Evolutionary conservation across 2,888 invertebrate genomes (phyloP).

Genomic region (Heterodera filipjevi): DNA sequence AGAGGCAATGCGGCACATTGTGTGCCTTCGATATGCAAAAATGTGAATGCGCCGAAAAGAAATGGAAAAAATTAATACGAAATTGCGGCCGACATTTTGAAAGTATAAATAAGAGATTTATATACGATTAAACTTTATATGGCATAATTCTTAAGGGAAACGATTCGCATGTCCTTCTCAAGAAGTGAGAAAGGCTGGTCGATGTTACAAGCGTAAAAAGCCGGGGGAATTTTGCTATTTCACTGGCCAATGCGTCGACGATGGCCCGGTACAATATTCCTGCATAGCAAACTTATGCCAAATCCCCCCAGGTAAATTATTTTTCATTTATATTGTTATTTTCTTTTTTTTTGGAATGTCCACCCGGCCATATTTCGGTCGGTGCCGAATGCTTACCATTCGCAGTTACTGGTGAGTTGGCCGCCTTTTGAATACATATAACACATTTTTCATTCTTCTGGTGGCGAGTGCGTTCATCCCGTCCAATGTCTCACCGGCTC

Average conservation of each 20-base stretch:
- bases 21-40: not conserved
- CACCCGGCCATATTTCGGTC: slow-evolving; percentile 33
- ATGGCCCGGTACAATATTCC: slow-evolving; percentile 15
- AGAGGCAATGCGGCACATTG: not conserved
- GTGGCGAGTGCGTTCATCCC: slow-evolving; percentile 29
- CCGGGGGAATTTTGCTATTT: slow-evolving; percentile 32
- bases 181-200: slow-evolving; percentile 33
- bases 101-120: not conserved
- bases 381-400: slow-evolving; percentile 38
- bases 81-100: not conserved
- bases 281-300: slow-evolving; percentile 33
- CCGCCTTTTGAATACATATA: too few species aligned
- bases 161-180: not conserved
- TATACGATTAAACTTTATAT: not conserved
- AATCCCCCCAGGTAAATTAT: slow-evolving; percentile 29
- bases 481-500: slow-evolving; percentile 38
- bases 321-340: not conserved
- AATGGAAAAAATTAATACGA: not conserved
- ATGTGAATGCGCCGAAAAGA: not conserved
- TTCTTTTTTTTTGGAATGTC: slow-evolving; percentile 31
- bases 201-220: slow-evolving; percentile 33
- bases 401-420: slow-evolving; percentile 32
- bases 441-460: not conserved
- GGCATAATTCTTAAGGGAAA: not conserved
- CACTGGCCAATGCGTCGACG: slow-evolving; percentile 33